Percentiles rank a stretch among this genome's conserved stretches.
phyloP scores from a whole-genome alignment of 2,888 invertebrate species.

The Lutraria lutraria region DNA sequence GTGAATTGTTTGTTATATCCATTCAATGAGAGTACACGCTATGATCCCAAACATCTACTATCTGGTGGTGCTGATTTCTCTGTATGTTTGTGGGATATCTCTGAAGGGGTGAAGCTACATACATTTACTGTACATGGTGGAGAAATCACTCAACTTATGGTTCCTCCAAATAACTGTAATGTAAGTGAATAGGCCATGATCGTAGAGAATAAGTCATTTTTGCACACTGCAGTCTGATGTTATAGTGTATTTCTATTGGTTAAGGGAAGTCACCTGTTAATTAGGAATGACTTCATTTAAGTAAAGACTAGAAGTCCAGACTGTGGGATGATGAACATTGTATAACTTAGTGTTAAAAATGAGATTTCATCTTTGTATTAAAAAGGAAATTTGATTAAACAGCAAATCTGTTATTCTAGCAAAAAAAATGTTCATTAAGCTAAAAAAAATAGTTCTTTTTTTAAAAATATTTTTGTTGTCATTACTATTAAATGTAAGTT shows the following conservation, averaged over 20 bases:
- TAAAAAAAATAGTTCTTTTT: no score
- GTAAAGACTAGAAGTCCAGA: no score
- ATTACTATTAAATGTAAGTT: neutral
- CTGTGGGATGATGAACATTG: no score
- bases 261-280: no score
- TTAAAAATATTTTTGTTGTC: no score
- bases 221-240: neutral
- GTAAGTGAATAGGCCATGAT: conserved; percentile 85
- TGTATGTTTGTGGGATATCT: conserved; percentile 98
- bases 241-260: no score
- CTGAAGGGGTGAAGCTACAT: conserved; percentile 95
- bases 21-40: conserved; percentile 93
- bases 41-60: conserved; percentile 89
- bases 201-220: neutral
- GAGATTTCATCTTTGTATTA: no score
- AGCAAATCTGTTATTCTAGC: no score
- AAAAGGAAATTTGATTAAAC: no score
- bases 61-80: conserved; percentile 99
- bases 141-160: conserved; percentile 96
- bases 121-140: conserved; percentile 99
- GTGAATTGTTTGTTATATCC: conserved; percentile 98
- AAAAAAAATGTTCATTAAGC: no score
- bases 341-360: no score
- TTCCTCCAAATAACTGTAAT: conserved; percentile 94
- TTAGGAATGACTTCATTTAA: no score